These are phyloP conservation scores for Cydia splendana DNA, from an alignment of 1,140 invertebrate genomes.

Conservation along the genomic window DNA sequence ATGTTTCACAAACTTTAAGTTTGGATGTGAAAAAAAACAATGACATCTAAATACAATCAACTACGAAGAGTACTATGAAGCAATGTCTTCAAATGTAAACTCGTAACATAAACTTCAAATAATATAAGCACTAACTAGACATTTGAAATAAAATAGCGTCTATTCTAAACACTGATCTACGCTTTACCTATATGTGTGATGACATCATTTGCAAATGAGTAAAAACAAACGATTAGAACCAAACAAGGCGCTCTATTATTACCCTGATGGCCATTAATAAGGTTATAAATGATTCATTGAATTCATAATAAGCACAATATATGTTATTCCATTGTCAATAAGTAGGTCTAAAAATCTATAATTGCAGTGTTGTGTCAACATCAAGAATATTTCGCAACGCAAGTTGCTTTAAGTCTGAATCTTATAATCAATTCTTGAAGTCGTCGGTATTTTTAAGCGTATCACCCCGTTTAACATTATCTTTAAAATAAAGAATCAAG, in stretches of 20 bases:
- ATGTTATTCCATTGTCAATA: too few species aligned
- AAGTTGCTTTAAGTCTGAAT: too few species aligned
- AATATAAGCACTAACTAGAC: conserved; percentile 2
- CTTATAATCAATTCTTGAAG: too few species aligned
- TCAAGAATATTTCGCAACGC: too few species aligned
- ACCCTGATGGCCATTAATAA: too few species aligned
- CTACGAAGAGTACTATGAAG: not conserved
- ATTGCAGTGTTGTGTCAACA: too few species aligned
- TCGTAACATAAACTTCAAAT: not conserved
- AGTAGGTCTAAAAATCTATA: too few species aligned
- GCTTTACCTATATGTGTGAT: not conserved
- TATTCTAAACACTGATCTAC: not conserved
- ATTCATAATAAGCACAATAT: not conserved
- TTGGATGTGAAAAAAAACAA: not conserved
- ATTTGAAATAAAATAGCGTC: not conserved
- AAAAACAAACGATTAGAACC: not conserved
- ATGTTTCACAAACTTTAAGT: too few species aligned
- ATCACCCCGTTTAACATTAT: too few species aligned
- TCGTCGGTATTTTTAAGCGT: too few species aligned
- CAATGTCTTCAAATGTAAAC: not conserved
- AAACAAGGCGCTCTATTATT: not conserved
- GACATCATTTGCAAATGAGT: not conserved
- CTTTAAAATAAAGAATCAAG: too few species aligned
- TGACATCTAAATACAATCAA: not conserved
- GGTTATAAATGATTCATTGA: not conserved